Conservation (phyloP, 2,888 invertebrate species). For the Noctua fimbriata region DNA sequence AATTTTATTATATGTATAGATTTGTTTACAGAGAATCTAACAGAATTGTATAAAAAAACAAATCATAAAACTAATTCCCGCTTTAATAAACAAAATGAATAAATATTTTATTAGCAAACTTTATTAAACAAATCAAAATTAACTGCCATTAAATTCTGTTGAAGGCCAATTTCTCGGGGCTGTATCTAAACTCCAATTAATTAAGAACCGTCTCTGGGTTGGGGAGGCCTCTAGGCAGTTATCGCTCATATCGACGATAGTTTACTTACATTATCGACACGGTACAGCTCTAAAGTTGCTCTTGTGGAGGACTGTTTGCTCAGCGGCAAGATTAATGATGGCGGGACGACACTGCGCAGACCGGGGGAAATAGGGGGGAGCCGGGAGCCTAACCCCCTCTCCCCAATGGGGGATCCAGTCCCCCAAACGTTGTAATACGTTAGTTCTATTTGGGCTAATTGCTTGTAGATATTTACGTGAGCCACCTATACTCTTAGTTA, state of each 20-base stretch:
- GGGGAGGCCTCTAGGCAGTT: slow-evolving; percentile 62
- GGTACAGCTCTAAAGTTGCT: slow-evolving; percentile 80
- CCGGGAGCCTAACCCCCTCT: slow-evolving; percentile 37
- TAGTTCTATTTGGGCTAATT: slow-evolving; percentile 79
- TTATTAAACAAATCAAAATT: slow-evolving; percentile 63
- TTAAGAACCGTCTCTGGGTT: slow-evolving; percentile 59
- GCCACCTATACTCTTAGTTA: slow-evolving; percentile 71
- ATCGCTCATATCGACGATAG: slow-evolving; percentile 76
- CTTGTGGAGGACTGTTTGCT: slow-evolving; percentile 80
- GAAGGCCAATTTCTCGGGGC: slow-evolving; percentile 63
- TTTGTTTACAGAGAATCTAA: background rate
- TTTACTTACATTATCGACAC: slow-evolving; percentile 80
- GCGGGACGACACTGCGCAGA: slow-evolving; percentile 79
- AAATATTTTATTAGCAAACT: slow-evolving; percentile 40
- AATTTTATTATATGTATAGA: no score
- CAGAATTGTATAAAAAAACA: background rate
- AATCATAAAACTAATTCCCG: slow-evolving; percentile 10
- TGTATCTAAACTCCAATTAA: slow-evolving; percentile 74
- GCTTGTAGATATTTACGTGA: slow-evolving; percentile 78
- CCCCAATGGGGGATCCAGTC: slow-evolving; percentile 68
- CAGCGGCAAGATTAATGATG: slow-evolving; percentile 88
- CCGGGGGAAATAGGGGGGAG: slow-evolving; percentile 61
- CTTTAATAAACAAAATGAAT: slow-evolving; percentile 30
- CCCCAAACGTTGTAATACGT: slow-evolving; percentile 70
- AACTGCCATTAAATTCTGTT: slow-evolving; percentile 67